Conservation (phyloP, 1,140 invertebrate species). For the Bombus confusus region DNA sequence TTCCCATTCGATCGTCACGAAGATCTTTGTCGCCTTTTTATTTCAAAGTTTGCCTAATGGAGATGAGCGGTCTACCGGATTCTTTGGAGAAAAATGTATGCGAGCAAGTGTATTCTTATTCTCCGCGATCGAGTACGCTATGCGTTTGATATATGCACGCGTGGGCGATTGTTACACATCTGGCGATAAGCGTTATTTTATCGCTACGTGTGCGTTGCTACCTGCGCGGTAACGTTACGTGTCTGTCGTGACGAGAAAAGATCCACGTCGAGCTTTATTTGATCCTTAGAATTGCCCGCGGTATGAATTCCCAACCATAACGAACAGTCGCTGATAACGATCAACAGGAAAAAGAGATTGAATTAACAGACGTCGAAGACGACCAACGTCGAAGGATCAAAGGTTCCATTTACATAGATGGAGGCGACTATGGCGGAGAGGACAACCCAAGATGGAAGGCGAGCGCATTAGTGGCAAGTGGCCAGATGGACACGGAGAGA, state of each 20-base stretch:
- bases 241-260: no score
- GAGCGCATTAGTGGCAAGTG: conserved; percentile 10
- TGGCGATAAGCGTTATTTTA: no score
- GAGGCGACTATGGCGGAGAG: no score
- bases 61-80: no score
- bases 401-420: conserved; percentile 9
- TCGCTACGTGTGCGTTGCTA: no score
- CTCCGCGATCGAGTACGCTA: no score
- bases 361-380: background rate
- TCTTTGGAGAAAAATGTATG: no score
- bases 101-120: no score
- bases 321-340: background rate
- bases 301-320: background rate
- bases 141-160: no score
- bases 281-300: background rate
- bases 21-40: background rate
- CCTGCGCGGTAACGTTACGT: no score
- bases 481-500: conserved; percentile 25
- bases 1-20: background rate
- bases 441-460: conserved; percentile 17
- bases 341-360: background rate
- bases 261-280: no score
- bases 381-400: background rate
- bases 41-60: background rate
- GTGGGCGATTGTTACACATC: no score